Evolutionary conservation across 2,888 invertebrate species (phyloP), one percentile per base, ranked within the genome.

Genomic region (Tipula lateralis): DNA sequence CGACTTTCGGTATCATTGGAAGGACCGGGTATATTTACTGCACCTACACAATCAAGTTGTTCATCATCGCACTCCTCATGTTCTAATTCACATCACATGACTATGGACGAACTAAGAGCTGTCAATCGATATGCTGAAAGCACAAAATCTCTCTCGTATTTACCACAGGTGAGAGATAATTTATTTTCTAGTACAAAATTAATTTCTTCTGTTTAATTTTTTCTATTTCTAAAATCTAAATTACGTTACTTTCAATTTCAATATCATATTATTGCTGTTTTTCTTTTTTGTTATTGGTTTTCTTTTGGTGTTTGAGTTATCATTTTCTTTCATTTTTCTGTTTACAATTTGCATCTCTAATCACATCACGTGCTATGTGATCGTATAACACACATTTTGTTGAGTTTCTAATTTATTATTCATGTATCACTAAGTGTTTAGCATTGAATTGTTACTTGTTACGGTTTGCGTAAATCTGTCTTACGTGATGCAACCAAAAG

Each of bases 61-160:
- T 95, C 95, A 36, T 94, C 94, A 83, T 94, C 94, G 85, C 94
- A 93, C 88, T 94, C 94, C 84, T 94, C 95, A 3, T 92, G 94
- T n/a, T 90, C 90, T 88, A 92, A 93, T 86, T 93, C 93, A 66
- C 92, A 93, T 89, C 93, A 93, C 90, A 94, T 94, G 93, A 96
- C 96, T 13, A 91, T 96, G 88, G 96, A 96, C 87, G 96, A 96
- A 89, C 91, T 96, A 84, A 92, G 96, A 86, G 96, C 95, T 86
- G 95, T 96, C 87, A 96, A 97, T 92, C 94, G 95, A 88, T 96
- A 96, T 90, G 96, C 96, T 29, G 97, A 97, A 91, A 96, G 96
- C 91, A 97, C 96, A 85, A 95, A 96, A 90, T 96, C 96, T 90
- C 93, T 97, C 88, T 96, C 96, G 88, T 97, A 96, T 91, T 92